A percentile compares a stretch with the other conserved stretches of the same genome.
Evolutionary conservation across 30 jellyfish, hydroid and myxozoan species (phyloP).

Genomic region (Aurelia aurita): DNA sequence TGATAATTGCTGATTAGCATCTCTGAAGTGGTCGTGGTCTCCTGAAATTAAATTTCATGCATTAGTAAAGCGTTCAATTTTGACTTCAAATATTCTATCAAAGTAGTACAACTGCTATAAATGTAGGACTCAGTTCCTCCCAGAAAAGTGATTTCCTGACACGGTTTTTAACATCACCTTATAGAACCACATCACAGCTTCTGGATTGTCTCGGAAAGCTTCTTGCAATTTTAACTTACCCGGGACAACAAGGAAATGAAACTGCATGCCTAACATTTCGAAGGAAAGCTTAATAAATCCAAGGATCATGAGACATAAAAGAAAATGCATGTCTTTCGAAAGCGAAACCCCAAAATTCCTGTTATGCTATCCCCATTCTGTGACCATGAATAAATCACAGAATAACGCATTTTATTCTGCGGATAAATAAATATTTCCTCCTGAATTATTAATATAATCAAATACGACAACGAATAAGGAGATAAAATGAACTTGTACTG

Average conservation of each 20-base stretch:
- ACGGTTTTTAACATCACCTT: too few species aligned
- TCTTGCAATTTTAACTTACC: too few species aligned
- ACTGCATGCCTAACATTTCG: not conserved
- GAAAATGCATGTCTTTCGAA: not conserved
- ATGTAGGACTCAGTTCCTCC: not conserved
- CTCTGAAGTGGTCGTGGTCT: conserved; percentile 3
- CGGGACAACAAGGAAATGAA: not conserved
- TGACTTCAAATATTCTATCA: not conserved
- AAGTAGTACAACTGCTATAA: not conserved
- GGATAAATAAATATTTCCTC: too few species aligned
- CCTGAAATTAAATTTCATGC: not conserved
- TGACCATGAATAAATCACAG: too few species aligned
- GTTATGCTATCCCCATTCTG: not conserved
- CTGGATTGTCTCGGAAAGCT: too few species aligned
- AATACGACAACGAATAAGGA: too few species aligned
- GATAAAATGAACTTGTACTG: too few species aligned
- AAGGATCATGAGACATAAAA: too few species aligned
- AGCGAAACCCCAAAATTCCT: not conserved
- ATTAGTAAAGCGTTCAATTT: not conserved
- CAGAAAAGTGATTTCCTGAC: not conserved
- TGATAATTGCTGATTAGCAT: conserved; percentile 25
- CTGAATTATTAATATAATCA: too few species aligned
- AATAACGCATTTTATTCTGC: too few species aligned
- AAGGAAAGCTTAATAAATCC: not conserved
- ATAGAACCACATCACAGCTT: too few species aligned